Conservation (phyloP, 2,888 invertebrate genomes). For the Drosophila birchii region DNA sequence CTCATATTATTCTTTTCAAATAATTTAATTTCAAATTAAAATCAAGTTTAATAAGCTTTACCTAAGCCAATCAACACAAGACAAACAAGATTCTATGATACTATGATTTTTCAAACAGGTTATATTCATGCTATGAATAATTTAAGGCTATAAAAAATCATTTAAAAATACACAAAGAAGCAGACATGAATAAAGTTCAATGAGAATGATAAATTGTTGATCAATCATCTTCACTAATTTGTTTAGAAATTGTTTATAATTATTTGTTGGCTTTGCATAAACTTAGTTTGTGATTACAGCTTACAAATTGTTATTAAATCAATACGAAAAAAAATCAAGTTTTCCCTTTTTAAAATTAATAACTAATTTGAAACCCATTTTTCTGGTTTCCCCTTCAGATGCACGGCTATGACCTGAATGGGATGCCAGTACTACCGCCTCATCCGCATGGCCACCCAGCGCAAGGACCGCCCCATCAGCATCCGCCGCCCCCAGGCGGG, state of each 20-base stretch:
- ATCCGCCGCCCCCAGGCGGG: constrained; percentile 34
- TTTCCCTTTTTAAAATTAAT: neutral
- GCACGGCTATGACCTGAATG: constrained; percentile 94
- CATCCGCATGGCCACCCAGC: constrained; percentile 85
- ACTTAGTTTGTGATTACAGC: neutral
- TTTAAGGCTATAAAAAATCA: neutral
- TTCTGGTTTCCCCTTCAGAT: constrained; percentile 87
- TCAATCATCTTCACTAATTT: neutral
- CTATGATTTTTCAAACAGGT: constrained; percentile 3
- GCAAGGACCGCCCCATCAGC: constrained; percentile 45
- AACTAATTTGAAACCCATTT: neutral
- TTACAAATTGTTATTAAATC: neutral
- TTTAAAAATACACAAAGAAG: neutral
- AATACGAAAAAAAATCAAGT: neutral
- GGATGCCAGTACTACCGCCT: constrained; percentile 85
- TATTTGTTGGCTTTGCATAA: neutral
- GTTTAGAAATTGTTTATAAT: neutral
- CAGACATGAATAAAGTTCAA: neutral
- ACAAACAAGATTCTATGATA: neutral
- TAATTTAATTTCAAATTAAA: neutral
- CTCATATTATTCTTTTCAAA: no score
- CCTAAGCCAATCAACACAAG: neutral
- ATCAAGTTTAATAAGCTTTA: constrained; percentile 1
- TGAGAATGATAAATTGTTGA: constrained; percentile 4
- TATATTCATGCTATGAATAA: neutral